Base-by-base conservation (phyloP, 2,888 invertebrate genomes). In the Pterostichus niger region DNA sequence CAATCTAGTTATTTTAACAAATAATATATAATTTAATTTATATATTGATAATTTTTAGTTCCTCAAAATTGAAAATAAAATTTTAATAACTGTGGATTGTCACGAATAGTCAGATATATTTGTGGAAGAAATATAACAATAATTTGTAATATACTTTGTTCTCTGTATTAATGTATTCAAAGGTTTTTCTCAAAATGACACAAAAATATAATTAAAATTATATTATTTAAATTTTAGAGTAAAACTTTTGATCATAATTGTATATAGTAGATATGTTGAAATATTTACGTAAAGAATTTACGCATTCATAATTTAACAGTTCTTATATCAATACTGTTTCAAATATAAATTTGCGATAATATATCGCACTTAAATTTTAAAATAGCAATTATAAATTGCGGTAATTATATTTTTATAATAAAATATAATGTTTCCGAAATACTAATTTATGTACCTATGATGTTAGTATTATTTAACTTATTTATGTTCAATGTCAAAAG, bases 401-500 rank as follows among this genome's bases (percentile, higher is more conserved):
- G 61, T 33, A 71, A 71, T 68, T 40, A 71, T 71, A 71, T 71
- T 71, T 71, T 71, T 71, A 71, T 71, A 64, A 64, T 5, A 71
- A 44, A 56, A 17, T 56, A 49, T 64, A 35, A 24, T 24, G 24
- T 5, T 44, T 44, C 40, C 13, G 11, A 71, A 15, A 71, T 40
- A 10, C 68, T 13, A 40, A 68, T 68, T 44, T 24, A 61, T 33
- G 33, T 61, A 61, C 61, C 24, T 61, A 61, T 61, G 9, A 17
- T 61, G 35, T 33, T 33, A 61, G 35, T 61, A 33, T 61, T 61
- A 33, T 3, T 33, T 33, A 33, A 61, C 6, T 33, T 33, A 33
- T 33, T 61, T 61, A 33, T 33, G 11, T 61, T 61, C 35, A 33
- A 33, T 61, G 35, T 61, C 10, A 52, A 24, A 59, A 15, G 24